phyloP scores from a whole-genome alignment of 2,797 vertebrate genomes.

The Scolopax bukidnonensis region DNA sequence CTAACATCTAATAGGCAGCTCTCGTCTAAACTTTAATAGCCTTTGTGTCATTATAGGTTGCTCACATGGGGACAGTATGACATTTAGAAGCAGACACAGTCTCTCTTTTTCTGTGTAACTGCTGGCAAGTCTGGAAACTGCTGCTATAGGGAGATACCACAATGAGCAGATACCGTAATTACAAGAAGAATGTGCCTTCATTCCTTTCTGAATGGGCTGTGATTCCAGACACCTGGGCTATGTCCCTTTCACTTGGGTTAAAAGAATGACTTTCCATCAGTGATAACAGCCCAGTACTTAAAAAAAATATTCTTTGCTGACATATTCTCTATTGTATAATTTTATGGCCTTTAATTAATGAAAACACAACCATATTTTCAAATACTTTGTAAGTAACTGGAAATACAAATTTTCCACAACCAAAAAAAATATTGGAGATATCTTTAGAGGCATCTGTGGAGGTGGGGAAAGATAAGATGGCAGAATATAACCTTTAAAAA shows the following conservation, averaged over 20 bases:
- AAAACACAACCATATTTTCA: not conserved
- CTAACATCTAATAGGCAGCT: not conserved
- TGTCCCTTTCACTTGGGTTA: not conserved
- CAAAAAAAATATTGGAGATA: not conserved
- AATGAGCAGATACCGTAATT: not conserved
- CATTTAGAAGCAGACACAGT: not conserved
- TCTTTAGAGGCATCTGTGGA: not conserved
- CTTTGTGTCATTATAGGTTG: not conserved
- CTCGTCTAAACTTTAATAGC: not conserved
- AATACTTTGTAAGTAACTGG: not conserved
- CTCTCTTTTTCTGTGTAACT: not conserved
- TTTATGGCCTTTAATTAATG: not conserved
- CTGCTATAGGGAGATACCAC: not conserved
- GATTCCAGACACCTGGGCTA: not conserved
- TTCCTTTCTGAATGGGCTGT: not conserved
- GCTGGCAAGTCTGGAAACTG: not conserved
- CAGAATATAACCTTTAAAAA: not conserved
- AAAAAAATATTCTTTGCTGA: not conserved
- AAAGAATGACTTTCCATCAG: not conserved
- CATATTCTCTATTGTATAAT: not conserved
- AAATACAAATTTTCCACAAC: not conserved
- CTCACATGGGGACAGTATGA: not conserved
- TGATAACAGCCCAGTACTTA: not conserved
- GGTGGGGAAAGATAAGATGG: not conserved
- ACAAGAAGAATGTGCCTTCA: rapidly evolving